These are phyloP conservation scores for Apotomis turbidana DNA, from an alignment of 2,888 invertebrate species.

Conservation along the genomic window DNA sequence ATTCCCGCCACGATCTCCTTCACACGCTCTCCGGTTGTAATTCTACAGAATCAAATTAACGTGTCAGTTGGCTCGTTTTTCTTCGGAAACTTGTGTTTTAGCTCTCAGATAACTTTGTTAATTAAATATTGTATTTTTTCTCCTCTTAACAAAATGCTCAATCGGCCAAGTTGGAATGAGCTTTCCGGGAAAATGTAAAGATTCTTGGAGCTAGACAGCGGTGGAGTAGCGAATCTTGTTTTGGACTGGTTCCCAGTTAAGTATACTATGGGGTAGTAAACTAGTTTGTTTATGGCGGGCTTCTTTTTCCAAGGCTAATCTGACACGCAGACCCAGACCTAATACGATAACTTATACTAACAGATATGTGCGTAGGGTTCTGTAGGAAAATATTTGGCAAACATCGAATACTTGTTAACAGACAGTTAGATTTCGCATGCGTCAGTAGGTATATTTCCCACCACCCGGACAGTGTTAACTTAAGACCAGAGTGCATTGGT, in stretches of 20 bases:
- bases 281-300: neutral
- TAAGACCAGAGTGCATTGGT: too few relatives aligned
- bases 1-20: slow-evolving; percentile 69
- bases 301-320: neutral
- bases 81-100: slow-evolving; percentile 81
- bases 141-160: slow-evolving; percentile 51
- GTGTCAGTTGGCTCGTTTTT: slow-evolving; percentile 79
- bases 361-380: too few relatives aligned
- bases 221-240: slow-evolving; percentile 15
- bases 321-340: neutral
- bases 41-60: slow-evolving; percentile 79
- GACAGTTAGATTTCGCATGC: too few relatives aligned
- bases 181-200: slow-evolving; percentile 59
- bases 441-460: too few relatives aligned
- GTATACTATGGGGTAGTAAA: neutral
- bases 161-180: slow-evolving; percentile 61
- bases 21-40: slow-evolving; percentile 72
- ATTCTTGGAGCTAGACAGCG: slow-evolving; percentile 51
- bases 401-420: too few relatives aligned
- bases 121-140: slow-evolving; percentile 79
- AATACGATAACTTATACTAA: neutral
- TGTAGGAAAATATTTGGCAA: too few relatives aligned
- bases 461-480: too few relatives aligned
- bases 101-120: slow-evolving; percentile 78
- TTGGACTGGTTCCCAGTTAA: slow-evolving; percentile 18